These are phyloP conservation scores for Xerus inauris DNA, from an alignment of 2,113 vertebrate genomes.

Conservation along the genomic window DNA sequence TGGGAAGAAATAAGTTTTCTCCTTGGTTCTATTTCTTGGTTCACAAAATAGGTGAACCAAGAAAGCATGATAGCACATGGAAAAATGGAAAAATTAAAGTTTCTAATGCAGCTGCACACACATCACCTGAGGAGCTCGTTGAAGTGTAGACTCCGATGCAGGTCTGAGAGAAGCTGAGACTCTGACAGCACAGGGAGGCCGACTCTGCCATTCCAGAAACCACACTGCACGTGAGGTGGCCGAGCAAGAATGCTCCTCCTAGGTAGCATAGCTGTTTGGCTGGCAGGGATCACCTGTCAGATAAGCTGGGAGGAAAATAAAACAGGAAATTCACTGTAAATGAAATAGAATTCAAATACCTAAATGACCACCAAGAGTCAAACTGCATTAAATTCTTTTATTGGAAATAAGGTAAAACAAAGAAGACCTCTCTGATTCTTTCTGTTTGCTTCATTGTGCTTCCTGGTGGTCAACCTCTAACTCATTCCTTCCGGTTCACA, in stretches of 20 bases:
- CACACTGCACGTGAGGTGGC: rapidly evolving
- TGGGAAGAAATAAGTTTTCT: background rate
- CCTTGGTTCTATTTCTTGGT: background rate
- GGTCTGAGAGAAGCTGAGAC: background rate
- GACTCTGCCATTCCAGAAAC: rapidly evolving
- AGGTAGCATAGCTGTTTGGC: background rate
- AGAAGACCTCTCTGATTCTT: rapidly evolving
- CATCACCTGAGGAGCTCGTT: rapidly evolving
- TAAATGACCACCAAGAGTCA: background rate
- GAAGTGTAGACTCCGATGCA: too few relatives aligned
- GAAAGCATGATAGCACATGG: background rate
- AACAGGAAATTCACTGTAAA: rapidly evolving
- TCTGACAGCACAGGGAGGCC: too few relatives aligned
- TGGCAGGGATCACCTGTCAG: rapidly evolving
- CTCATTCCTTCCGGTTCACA: background rate
- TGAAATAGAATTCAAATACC: background rate
- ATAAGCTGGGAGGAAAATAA: background rate
- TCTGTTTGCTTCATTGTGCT: background rate
- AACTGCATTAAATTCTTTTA: too few relatives aligned
- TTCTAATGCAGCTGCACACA: background rate
- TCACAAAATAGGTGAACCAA: background rate
- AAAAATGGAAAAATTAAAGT: background rate
- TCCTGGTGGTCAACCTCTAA: rapidly evolving
- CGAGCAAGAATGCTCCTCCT: rapidly evolving
- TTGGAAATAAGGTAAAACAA: background rate